Conservation (phyloP, 2,797 vertebrate species). For the Anas acuta region DNA sequence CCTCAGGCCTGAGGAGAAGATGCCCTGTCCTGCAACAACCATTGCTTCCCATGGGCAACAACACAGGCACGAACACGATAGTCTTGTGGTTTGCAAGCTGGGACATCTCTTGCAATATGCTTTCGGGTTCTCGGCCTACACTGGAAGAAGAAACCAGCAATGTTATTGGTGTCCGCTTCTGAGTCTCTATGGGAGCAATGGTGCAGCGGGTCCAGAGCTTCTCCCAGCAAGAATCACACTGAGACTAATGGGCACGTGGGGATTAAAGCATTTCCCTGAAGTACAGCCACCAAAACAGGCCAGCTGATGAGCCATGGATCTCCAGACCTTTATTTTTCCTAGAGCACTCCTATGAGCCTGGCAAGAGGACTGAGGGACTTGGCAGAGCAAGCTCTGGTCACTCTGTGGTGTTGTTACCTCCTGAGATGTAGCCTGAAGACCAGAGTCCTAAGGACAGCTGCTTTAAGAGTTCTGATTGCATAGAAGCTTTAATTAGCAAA, state of each 20-base stretch:
- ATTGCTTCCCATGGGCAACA: slow-evolving; percentile 1
- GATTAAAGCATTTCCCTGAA: background rate
- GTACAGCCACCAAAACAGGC: background rate
- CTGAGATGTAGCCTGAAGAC: slow-evolving; percentile 30
- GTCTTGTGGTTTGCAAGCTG: background rate
- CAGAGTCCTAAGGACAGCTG: slow-evolving; percentile 1
- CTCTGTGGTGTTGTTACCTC: background rate
- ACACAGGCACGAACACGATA: background rate
- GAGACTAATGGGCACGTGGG: background rate
- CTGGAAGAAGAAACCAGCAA: slow-evolving; percentile 30
- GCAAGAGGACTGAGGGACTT: background rate
- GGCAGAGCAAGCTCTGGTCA: background rate
- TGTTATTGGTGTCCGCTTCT: background rate
- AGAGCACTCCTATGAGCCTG: background rate
- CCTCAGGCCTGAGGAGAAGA: slow-evolving; percentile 34
- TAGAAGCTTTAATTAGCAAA: background rate
- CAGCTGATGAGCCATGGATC: slow-evolving; percentile 20
- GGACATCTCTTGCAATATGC: background rate
- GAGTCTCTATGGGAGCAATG: slow-evolving; percentile 26
- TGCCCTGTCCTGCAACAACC: background rate
- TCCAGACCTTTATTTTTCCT: background rate
- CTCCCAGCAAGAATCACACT: background rate
- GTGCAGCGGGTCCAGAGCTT: slow-evolving; percentile 31
- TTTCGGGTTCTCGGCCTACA: background rate
- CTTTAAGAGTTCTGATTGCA: background rate